Base-by-base conservation (phyloP, 2,888 invertebrate genomes). In the Amphipyra berbera region DNA sequence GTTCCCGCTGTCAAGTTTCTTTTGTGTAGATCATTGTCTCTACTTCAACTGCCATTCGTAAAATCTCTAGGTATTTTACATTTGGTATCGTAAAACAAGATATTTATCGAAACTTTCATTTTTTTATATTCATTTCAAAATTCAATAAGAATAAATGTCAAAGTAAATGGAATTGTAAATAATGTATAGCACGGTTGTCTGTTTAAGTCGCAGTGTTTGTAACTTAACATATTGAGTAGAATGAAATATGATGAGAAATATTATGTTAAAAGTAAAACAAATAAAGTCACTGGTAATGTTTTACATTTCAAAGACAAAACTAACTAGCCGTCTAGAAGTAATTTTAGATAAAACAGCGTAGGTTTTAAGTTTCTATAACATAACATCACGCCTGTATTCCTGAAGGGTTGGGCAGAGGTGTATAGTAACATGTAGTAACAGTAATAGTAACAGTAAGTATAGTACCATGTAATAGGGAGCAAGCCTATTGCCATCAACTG, bases 71-170 rank as follows among this genome's bases (percentile, higher is more conserved):
- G 67, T 77, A 80, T 74, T 80, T 78, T 72, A 78, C 44, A 75
- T 76, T 70, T 56, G 38, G 49, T 66, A 81, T 76, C 82, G 68
- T 84, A 84, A 84, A 84, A 75, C 59, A 44, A 68, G 60, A 64
- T 74, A 67, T 82, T 83, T 82, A 83, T 83, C 42, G 73, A 42
- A 75, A 78, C 72, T 79, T 80, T 79, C 71, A 62, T 64, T 76
- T 81, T 33, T 82, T 76, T 71, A 61, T 62, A 56, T 63, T 48
- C 57, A 58, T 66, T 71, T 61, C 62, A 55, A 66, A 64, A 69
- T 73, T 77, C 55, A 71, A 77, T 75, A 58, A 72, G 49, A 55
- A 71, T 78, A 73, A 78, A 68, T 58, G 71, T 73, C 66, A 37
- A 37, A 44, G 35, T 54, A 37, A 54, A 70, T 76, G 8, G 58